Conservation (phyloP, 2,888 invertebrate species). For the Sthenelais limicola region DNA sequence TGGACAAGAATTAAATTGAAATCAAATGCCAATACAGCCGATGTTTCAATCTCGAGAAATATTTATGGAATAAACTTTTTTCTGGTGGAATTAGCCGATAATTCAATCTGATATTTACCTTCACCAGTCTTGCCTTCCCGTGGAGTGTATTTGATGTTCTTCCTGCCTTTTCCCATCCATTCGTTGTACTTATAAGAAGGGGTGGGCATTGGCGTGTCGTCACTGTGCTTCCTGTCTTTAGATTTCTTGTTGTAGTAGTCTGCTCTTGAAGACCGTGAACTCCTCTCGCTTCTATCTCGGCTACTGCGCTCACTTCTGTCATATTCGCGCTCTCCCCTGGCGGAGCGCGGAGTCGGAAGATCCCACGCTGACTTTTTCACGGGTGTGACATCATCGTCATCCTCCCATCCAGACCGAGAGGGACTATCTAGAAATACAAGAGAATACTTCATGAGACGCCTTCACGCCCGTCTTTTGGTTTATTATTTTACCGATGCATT, state of each 20-base stretch:
- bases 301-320: conserved; percentile 41
- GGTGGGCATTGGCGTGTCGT: conserved; percentile 84
- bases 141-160: conserved; percentile 74
- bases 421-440: too few relatives aligned
- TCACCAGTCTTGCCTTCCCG: conserved; percentile 49
- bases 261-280: neutral
- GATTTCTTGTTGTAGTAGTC: conserved; percentile 5
- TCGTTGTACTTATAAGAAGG: conserved; percentile 89
- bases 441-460: too few relatives aligned
- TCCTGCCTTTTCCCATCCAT: conserved; percentile 79
- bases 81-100: too few relatives aligned
- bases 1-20: too few relatives aligned
- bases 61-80: too few relatives aligned
- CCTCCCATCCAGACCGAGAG: conserved; percentile 75
- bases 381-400: conserved; percentile 76
- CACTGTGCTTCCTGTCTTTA: conserved; percentile 30
- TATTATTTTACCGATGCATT: too few relatives aligned
- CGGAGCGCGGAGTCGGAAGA: conserved; percentile 83
- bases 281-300: conserved; percentile 33
- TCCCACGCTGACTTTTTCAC: conserved; percentile 85
- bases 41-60: too few relatives aligned
- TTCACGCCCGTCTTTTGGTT: too few relatives aligned
- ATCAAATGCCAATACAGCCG: too few relatives aligned
- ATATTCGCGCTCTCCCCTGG: conserved; percentile 51
- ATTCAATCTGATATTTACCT: too few relatives aligned